Conservation (phyloP, 2,797 vertebrate species). For the Macroramphosus scolopax region DNA sequence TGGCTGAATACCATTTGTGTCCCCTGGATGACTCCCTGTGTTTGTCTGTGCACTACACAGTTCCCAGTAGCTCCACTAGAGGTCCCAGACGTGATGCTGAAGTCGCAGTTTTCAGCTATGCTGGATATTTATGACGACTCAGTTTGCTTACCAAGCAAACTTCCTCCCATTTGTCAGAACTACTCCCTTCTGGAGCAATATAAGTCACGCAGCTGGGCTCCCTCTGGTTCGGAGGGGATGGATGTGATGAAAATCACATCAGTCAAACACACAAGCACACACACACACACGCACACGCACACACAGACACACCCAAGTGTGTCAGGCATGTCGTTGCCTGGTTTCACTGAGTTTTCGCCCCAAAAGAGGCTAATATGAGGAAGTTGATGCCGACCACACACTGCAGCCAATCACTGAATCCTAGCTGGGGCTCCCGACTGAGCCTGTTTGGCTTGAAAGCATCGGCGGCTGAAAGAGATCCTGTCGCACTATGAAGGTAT, state of each 20-base stretch:
- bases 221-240: slow-evolving; percentile 23
- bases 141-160: slow-evolving; percentile 65
- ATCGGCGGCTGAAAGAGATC: slow-evolving; percentile 50
- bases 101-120: slow-evolving; percentile 15
- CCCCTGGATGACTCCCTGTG: slow-evolving; percentile 3
- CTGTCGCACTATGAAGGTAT: slow-evolving; percentile 60
- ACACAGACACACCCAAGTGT: not conserved
- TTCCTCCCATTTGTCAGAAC: slow-evolving; percentile 60
- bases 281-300: not conserved
- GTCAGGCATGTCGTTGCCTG: slow-evolving; percentile 16
- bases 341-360: slow-evolving; percentile 22
- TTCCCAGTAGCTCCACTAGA: slow-evolving; percentile 55
- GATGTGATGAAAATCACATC: slow-evolving; percentile 38
- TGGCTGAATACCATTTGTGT: too few species aligned
- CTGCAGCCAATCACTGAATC: slow-evolving; percentile 28
- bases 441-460: slow-evolving; percentile 50
- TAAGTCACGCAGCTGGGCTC: slow-evolving; percentile 55
- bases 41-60: not conserved
- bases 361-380: slow-evolving; percentile 6
- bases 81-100: slow-evolving; percentile 37
- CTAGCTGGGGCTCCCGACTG: slow-evolving; percentile 2
- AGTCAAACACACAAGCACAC: not conserved
- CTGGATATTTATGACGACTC: slow-evolving; percentile 52
- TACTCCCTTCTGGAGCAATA: slow-evolving; percentile 42
- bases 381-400: slow-evolving; percentile 34